Base-by-base conservation (phyloP, 1,140 invertebrate species). In the Bombus vancouverensis region DNA sequence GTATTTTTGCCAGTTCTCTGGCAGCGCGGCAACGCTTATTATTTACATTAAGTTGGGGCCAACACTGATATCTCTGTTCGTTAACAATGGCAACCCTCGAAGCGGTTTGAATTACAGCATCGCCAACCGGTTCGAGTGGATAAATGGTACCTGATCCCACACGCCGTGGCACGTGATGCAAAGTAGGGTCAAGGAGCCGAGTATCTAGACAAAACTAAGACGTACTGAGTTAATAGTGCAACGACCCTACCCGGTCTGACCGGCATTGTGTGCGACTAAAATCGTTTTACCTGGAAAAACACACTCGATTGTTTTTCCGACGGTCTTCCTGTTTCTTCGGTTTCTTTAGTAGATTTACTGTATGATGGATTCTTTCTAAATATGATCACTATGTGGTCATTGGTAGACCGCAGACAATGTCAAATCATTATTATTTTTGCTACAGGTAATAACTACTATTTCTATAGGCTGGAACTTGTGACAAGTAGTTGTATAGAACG, bases 61-160 rank as follows among this genome's bases (percentile, higher is more conserved):
- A 79, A 86, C 75, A 86, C 65, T 78, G 75, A 89, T 87, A 83
- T 83, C 84, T 89, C 85, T n/a, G 65, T 66, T 68, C 28, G 74
- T 66, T 80, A 77, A 89, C 88, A 89, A 86, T 89, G 76, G 79
- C 70, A 65, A 34, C 76, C 78, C 81, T 87, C 82, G 84, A 87
- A 87, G 71, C 68, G 66, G 81, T 65, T 91, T 89, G 81, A 90
- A 91, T 91, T 90, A 90, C 87, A 77, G 62, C 79, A 83, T 83
- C 66, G 89, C 37, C 81, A 81, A 89, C 87, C 82, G 78, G 89
- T 82, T 79, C 70, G 83, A 88, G 81, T 76, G 87, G 78, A 90
- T 91, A 88, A 90, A 91, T 90, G 87, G 72, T 90, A 90, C 79
- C 81, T 84, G 75, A 91, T 91, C 84, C 84, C 72, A 83, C 66